A percentile compares a stretch with the other conserved stretches of the same genome.
Evolutionary conservation across 2,113 vertebrate genomes (phyloP).

Genomic region (Patagioenas fasciata): DNA sequence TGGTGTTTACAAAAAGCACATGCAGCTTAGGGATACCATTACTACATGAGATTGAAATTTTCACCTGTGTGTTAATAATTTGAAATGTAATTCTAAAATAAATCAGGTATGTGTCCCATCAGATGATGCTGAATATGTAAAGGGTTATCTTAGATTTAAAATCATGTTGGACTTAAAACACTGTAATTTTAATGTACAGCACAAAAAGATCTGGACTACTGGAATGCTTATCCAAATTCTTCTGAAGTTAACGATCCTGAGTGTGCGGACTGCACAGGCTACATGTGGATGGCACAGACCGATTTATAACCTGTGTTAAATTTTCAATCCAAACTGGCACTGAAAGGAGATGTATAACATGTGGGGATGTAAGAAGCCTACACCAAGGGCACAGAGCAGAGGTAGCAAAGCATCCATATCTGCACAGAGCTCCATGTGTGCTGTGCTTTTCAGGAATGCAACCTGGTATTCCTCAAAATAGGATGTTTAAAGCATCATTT

Average conservation of each 20-base stretch:
- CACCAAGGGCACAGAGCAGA: not conserved
- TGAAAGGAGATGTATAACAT: not conserved
- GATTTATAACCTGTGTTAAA: not conserved
- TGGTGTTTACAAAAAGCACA: not conserved
- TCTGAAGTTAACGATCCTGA: not conserved
- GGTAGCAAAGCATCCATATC: not conserved
- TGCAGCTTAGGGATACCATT: not conserved
- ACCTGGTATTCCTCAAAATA: slow-evolving; percentile 2
- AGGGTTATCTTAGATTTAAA: not conserved
- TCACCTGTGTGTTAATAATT: not conserved
- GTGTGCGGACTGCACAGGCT: not conserved
- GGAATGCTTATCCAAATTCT: not conserved
- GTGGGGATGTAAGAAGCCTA: not conserved
- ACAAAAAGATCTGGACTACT: not conserved
- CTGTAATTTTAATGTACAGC: not conserved
- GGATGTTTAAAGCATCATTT: not conserved
- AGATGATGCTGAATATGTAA: not conserved
- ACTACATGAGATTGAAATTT: not conserved
- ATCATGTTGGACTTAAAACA: not conserved
- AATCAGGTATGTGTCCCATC: not conserved
- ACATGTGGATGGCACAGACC: not conserved
- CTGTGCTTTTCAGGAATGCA: not conserved
- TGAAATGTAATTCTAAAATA: not conserved
- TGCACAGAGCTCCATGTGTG: not conserved
- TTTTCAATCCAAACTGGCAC: not conserved